Evolutionary conservation across 2,113 vertebrate genomes (phyloP).

Genomic region (Syngnathus scovelli): DNA sequence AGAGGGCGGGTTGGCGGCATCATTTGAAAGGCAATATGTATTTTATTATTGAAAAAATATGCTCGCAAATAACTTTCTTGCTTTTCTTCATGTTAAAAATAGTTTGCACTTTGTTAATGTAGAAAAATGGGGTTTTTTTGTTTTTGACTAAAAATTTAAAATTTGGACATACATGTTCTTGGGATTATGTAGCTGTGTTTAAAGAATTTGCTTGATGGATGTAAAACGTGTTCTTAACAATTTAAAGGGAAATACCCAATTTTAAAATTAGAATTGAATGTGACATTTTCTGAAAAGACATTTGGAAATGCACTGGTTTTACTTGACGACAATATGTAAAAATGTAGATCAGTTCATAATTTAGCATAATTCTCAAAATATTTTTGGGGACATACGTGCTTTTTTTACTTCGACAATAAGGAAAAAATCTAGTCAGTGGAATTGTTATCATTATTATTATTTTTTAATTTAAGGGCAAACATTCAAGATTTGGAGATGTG

Average conservation of each 20-base stretch:
- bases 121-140: fast-evolving
- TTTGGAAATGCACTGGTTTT: not conserved
- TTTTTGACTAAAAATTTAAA: not conserved
- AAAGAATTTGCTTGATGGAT: not conserved
- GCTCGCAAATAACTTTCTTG: not conserved
- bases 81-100: too few species aligned
- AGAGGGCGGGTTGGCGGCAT: too few species aligned
- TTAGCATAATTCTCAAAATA: too few species aligned
- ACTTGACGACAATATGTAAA: too few species aligned
- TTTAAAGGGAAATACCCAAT: not conserved
- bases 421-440: too few species aligned
- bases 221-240: not conserved
- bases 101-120: not conserved
- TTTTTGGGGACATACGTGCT: too few species aligned
- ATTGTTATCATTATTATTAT: too few species aligned
- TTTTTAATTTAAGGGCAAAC: too few species aligned
- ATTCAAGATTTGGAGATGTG: not conserved
- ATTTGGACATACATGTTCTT: not conserved
- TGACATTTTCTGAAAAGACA: not conserved
- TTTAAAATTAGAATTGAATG: not conserved
- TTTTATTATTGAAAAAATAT: not conserved
- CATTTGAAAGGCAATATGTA: not conserved
- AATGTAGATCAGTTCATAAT: too few species aligned
- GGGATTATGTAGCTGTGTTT: not conserved
- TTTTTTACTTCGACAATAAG: too few species aligned